Evolutionary conservation across 2,888 invertebrate genomes (phyloP).

Genomic region (Mesorhabditis spiculigera): DNA sequence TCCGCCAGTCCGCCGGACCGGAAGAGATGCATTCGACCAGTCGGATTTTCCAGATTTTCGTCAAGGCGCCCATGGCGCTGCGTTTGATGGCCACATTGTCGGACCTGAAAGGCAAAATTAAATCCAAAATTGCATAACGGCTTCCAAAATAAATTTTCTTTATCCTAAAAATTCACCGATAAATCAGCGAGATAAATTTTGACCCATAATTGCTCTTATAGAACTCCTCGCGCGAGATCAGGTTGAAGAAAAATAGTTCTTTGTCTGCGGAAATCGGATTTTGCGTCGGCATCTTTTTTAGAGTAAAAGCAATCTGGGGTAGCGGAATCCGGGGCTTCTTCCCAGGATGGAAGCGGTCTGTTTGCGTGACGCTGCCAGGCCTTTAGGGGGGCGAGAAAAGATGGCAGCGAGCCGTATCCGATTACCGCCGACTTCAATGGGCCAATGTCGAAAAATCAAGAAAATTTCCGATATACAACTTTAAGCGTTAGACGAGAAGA

Average conservation of each 20-base stretch:
- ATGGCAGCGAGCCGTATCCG: neutral
- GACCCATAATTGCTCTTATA: neutral
- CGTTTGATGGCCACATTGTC: constrained; percentile 38
- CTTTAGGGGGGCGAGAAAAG: neutral
- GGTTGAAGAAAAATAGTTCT: too few relatives aligned
- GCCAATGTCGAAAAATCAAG: neutral
- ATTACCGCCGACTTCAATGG: neutral
- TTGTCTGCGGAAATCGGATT: too few relatives aligned
- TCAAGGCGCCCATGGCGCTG: constrained; percentile 82
- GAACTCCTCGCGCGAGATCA: neutral
- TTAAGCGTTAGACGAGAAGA: too few relatives aligned
- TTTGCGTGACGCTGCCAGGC: too few relatives aligned
- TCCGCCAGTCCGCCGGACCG: constrained; percentile 98
- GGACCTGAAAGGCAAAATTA: constrained; percentile 23
- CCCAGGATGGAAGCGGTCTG: too few relatives aligned
- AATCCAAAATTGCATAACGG: neutral
- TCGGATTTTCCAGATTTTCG: constrained; percentile 93
- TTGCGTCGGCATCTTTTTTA: too few relatives aligned
- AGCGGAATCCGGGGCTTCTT: too few relatives aligned
- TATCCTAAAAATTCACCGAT: too few relatives aligned
- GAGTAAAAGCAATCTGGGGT: too few relatives aligned
- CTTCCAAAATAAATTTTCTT: neutral
- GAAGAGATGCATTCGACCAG: constrained; percentile 93
- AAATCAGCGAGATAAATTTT: too few relatives aligned
- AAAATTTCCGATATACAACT: neutral